Conservation (phyloP, 2,888 invertebrate genomes). For the Heliconius hortense region DNA sequence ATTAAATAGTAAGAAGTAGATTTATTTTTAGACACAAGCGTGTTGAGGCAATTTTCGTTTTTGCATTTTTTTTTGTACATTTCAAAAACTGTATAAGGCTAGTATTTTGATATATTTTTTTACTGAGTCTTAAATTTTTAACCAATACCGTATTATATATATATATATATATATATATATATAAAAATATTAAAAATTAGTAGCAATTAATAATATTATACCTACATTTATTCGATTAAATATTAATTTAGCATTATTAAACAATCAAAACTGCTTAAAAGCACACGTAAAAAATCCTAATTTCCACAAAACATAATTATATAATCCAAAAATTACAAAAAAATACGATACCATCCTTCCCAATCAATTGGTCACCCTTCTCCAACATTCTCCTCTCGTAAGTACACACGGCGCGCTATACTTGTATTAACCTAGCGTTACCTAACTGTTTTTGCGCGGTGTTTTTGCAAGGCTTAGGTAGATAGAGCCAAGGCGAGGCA, state of each 20-base stretch:
- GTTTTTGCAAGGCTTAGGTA: slow-evolving; percentile 41
- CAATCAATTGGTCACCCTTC: slow-evolving; percentile 10
- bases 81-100: too few relatives aligned
- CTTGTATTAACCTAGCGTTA: slow-evolving; percentile 27
- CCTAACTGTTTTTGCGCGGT: slow-evolving; percentile 41
- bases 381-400: background rate
- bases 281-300: background rate
- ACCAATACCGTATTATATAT: too few relatives aligned
- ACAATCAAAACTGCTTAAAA: background rate
- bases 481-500: slow-evolving; percentile 43
- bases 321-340: background rate
- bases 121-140: too few relatives aligned
- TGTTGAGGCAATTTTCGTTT: too few relatives aligned
- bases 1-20: too few relatives aligned
- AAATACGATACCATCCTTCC: background rate
- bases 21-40: too few relatives aligned
- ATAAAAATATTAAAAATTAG: too few relatives aligned
- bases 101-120: too few relatives aligned
- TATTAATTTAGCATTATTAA: background rate
- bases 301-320: background rate
- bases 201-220: background rate
- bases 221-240: background rate
- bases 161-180: too few relatives aligned
- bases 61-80: background rate
- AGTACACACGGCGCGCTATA: background rate